Evolutionary conservation across 2,888 invertebrate species (phyloP).

Genomic region (Cheilosia vulpina): DNA sequence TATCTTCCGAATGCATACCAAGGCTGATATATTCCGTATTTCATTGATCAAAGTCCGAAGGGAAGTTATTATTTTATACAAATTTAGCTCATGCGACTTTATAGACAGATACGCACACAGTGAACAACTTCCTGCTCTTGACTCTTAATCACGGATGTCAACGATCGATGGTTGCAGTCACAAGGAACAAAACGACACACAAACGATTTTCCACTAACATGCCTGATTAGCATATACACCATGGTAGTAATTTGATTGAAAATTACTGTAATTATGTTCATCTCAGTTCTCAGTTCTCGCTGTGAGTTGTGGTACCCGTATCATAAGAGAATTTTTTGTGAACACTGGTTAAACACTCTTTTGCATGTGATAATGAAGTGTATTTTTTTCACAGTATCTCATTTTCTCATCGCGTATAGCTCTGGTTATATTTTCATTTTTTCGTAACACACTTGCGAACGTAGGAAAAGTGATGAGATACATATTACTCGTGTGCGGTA

Average conservation of each 20-base stretch:
- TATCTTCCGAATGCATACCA: background rate
- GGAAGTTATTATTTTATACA: no score
- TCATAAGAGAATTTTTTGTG: background rate
- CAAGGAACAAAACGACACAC: conserved; percentile 22
- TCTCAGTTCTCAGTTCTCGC: background rate
- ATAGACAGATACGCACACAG: background rate
- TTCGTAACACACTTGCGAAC: conserved; percentile 10
- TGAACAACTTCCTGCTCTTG: background rate
- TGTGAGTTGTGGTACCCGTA: background rate
- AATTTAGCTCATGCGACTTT: no score
- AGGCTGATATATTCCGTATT: background rate
- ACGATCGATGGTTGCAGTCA: background rate
- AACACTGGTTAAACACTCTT: conserved; percentile 9
- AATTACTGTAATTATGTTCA: conserved; percentile 59
- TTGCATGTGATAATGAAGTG: conserved; percentile 51
- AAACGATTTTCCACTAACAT: conserved; percentile 45
- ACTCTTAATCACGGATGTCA: conserved; percentile 37
- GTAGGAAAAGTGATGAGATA: conserved; percentile 28
- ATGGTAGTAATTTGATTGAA: background rate
- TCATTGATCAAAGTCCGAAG: no score
- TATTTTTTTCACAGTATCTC: conserved; percentile 20
- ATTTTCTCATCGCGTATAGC: conserved; percentile 21
- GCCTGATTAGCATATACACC: conserved; percentile 41
- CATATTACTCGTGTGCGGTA: conserved; percentile 29
- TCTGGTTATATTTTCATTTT: background rate